Base-by-base conservation (phyloP, 1,140 invertebrate species). In the Nilaparvata lugens region DNA sequence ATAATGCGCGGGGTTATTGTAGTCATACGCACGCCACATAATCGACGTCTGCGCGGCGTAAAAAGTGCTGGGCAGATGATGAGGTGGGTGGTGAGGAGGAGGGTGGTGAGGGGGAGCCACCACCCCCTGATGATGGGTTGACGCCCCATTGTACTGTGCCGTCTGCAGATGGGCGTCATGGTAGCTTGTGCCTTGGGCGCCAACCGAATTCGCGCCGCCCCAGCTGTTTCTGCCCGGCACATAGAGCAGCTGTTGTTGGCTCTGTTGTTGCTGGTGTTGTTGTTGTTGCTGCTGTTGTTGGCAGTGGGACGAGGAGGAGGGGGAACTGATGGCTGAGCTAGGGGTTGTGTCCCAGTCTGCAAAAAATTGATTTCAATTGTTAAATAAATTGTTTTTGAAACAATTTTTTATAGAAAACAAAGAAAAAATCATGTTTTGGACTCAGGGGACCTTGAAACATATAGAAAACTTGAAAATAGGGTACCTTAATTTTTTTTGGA, bases 1-100 rank as follows among this genome's bases (percentile, higher is more conserved):
- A 67, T 89, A 90, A 16, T 85, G 85, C 0, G 85, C 85, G 1
- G 82, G 81, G 23, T 86, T 78, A 69, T 89, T 86, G 69, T 89
- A 86, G 67, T 90, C 87, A 74, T 90, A 89, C 48, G 87, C 82
- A 53, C 87, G 78, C 86, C 86, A 88, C 4, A 86, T 84, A 65
- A 84, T 83, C 7, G 80, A 80, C 66, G 85, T 85, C 60, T 85
- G 84, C 14, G 60, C 59, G 1, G 83, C 82, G 65, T 86, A 85
- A 68, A 86, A 86, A 56, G 83, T 79, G 45, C 63, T 60, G n/a
- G 66, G 52, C 25, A 54, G 53, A 56, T 68, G 69, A 35, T 66
- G 58, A 61, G 60, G 65, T n/a, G 62, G 64, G 40, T 65, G 66
- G 60, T 58, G 63, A 69, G 72, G 70, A 64, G 72, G 71, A 14